phyloP scores from a whole-genome alignment of 2,797 vertebrate species.

The Sciurus vulgaris region DNA sequence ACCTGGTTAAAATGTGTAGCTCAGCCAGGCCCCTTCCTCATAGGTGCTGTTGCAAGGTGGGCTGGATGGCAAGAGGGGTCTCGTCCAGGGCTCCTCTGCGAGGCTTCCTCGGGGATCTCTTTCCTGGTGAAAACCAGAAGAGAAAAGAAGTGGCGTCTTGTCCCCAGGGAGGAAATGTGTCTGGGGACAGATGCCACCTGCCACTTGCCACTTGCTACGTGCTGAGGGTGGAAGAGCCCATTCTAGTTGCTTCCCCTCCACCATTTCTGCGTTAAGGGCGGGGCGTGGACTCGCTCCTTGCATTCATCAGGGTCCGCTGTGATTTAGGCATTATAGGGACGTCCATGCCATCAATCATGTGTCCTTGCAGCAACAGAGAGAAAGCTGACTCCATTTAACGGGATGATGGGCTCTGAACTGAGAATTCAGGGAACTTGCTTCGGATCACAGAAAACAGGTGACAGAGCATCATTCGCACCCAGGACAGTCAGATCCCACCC shows the following conservation, averaged over 20 bases:
- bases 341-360: background rate
- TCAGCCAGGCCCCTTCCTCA: too few relatives aligned
- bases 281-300: background rate
- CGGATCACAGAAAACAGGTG: background rate
- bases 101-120: background rate
- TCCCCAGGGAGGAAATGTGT: background rate
- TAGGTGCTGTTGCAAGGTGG: background rate
- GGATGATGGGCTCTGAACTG: too few relatives aligned
- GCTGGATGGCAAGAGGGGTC: background rate
- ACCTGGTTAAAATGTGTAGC: background rate
- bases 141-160: background rate
- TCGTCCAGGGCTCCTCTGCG: background rate
- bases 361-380: background rate
- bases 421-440: background rate
- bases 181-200: background rate
- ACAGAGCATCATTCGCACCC: background rate
- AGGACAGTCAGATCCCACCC: background rate
- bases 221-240: background rate
- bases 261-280: background rate
- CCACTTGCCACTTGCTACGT: background rate
- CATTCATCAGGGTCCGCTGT: background rate
- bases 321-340: background rate
- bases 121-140: background rate
- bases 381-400: background rate
- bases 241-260: background rate